Base-by-base conservation (phyloP, 1,140 invertebrate species). In the Drosophila auraria region DNA sequence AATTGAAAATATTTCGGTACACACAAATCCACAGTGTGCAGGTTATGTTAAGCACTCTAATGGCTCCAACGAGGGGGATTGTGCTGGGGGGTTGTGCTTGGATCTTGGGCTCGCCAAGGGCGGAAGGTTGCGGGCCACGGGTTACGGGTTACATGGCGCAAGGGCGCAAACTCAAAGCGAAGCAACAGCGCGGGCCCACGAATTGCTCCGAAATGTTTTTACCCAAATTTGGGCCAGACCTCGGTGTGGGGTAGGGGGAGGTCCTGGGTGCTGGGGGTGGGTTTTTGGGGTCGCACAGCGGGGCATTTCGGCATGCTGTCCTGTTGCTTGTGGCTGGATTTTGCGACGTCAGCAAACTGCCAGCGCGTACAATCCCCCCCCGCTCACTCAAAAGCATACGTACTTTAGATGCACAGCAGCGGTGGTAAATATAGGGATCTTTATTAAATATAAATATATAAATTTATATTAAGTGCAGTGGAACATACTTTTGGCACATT, bases 261-360 rank as follows among this genome's bases (percentile, higher is more conserved):
- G 30, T 15, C 14, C 23, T n/a, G 45, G 23, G 20, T 33, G 33
- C 25, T 15, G 14, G 63, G 33, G 59, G 33, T 45, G 17, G 33
- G 25, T 36, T 54, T 54, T 36, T 30, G 25, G 45, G 44, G 40
- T n/a, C 20, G 30, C 63, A 47, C 53, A 65, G 63, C 63, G 36
- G 53, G 62, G 63, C 50, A 66, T 65, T 42, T 33, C 38, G 54
- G 44, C 65, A 57, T 56, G 50, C 25, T 56, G 70, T 77, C 83
- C 83, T 89, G 83, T 87, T 87, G 84, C 83, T 87, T 87, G 77
- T 89, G 83, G 69, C 80, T 83, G 82, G 72, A 84, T 83, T 72
- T 72, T 77, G 62, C 79, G 80, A 84, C 82, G 82, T 84, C 82
- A 84, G 82, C 82, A 84, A 73, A 73, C 36, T 44, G 45, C 47